A percentile compares a stretch with the other conserved stretches of the same genome.
Conservation (phyloP, 2,113 vertebrate species). For the Corythornis madagascariensis region DNA sequence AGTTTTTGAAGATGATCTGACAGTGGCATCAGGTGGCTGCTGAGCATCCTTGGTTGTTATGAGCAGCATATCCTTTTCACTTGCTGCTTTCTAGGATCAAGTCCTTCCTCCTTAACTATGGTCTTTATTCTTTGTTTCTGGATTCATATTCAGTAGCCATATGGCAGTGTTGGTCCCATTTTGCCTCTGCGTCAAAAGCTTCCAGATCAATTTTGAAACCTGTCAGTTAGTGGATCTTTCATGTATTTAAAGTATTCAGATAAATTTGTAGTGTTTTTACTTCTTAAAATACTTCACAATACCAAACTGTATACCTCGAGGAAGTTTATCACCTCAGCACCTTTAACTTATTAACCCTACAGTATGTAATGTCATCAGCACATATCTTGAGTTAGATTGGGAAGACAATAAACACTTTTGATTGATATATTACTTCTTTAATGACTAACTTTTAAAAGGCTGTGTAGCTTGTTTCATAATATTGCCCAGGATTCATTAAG, state of each 20-base stretch:
- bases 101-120: not conserved
- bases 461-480: not conserved
- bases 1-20: not conserved
- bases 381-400: not conserved
- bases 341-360: not conserved
- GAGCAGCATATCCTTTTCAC: not conserved
- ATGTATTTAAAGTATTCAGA: not conserved
- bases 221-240: conserved; percentile 15
- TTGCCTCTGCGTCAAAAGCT: not conserved
- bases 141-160: not conserved
- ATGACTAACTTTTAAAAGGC: not conserved
- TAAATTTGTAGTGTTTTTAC: not conserved
- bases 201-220: conserved; percentile 26
- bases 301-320: not conserved
- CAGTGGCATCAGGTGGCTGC: not conserved
- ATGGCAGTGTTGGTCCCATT: not conserved
- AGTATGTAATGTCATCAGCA: not conserved
- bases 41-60: rapidly evolving
- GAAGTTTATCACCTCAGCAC: not conserved
- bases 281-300: not conserved
- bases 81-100: not conserved
- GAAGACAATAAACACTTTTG: not conserved
- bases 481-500: not conserved
- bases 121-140: not conserved
- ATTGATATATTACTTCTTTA: not conserved